Evolutionary conservation across 2,888 invertebrate species (phyloP), one percentile per base, ranked within the genome.

Genomic region (Hipparchia sbordonii): DNA sequence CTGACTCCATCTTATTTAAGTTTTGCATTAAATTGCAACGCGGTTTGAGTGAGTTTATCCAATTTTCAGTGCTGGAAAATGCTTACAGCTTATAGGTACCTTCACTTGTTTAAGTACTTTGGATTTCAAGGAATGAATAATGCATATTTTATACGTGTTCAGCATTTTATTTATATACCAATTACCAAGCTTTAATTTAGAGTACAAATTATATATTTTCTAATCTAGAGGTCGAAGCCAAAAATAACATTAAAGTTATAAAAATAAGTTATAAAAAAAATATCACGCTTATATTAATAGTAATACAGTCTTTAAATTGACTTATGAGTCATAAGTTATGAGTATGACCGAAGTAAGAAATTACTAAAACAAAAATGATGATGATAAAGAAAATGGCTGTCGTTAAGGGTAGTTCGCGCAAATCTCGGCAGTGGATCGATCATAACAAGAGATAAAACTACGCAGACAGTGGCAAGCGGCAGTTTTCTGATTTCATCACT

Each of bases 391-490:
- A 33, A 65, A 65, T 65, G 51, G 51, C 12, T 9, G 51, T 23
- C 61, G 46, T 46, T 62, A 62, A 46, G 48, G 23, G 33, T 23
- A 9, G 51, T 65, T 23, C 2, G 48, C 6, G 23, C 63, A 33
- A 65, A 65, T 65, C 63, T 33, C 51, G 48, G 23, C 63, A 33
- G 63, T 51, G 13, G 63, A 65, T 65, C 63, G 51, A 52, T 67
- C 67, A 67, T 56, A 67, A 56, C 67, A 67, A 67, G 45, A 67
- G 67, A 67, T 67, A 56, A 67, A 67, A 56, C 56, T 67, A 12
- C 67, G n/a, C 45, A n/a, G 56, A 67, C 54, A 66, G 46, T 56
- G 66, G 46, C 46, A 67, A 67, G 56, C 45, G 54, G 46, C 67
- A 67, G 56, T 13, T 3, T 23, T 39, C 56, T 54, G 66, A 66